Evolutionary conservation across 2,888 invertebrate genomes (phyloP), one percentile per base, ranked within the genome.

Genomic region (Tenthredo livida): DNA sequence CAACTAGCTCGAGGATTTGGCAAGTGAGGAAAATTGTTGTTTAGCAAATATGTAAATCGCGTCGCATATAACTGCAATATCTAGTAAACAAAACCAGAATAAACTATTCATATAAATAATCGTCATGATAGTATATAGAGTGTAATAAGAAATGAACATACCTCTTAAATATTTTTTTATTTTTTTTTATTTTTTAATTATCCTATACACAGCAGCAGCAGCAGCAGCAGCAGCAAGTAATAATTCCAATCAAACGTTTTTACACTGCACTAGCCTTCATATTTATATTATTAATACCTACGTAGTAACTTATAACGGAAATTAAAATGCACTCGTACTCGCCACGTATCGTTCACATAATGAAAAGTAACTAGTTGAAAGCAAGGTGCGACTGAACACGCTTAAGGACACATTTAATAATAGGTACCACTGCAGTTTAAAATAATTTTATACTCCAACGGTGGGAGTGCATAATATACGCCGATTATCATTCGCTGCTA

Each of bases 341-440:
- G 7, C 73, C 29, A 50, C 12, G 54, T 37, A 29, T 43, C 21
- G n/a, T 17, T 65, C 40, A 77, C 84, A 84, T 84, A 84, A 33
- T 70, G 58, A 73, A 75, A 33, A 61, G 37, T 29, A 73, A 58
- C 61, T 54, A 73, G 54, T 77, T 54, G 37, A 77, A 40, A 47
- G 25, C 67, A 25, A 84, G 47, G 77, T 77, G 83, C 65, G 65
- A 75, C 43, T 65, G 61, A 84, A 65, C 61, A 65, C 61, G 33
- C 37, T 50, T 78, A 80, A 80, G 82, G 80, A 85, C 85, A 80
- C n/a, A 40, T 85, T 85, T 85, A 85, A 85, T 85, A 82, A 85
- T 85, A 85, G 85, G 77, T 54, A 78, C 21, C n/a, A 15, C 33
- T 12, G 37, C 80, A 33, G 78, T 58, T 80, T 7, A 12, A 40